phyloP scores from a whole-genome alignment of 2,888 invertebrate genomes.

The Alviniconcha strummeri region DNA sequence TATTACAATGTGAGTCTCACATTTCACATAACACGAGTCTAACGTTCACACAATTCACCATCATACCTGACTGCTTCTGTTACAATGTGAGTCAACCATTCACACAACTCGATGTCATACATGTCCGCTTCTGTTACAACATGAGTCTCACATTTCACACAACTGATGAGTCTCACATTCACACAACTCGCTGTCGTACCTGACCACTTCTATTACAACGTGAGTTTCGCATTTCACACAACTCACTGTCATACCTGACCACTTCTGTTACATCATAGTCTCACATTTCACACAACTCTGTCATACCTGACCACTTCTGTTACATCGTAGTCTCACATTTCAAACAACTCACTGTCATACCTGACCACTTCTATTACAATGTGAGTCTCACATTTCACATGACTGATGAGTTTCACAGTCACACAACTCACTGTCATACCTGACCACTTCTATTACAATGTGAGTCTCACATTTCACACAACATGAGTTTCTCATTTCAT shows the following conservation, averaged over 20 bases:
- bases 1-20: slow-evolving; percentile 67
- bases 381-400: slow-evolving; percentile 67
- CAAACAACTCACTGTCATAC: slow-evolving; percentile 67
- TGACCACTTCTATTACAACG: slow-evolving; percentile 71
- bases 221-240: slow-evolving; percentile 49
- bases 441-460: slow-evolving; percentile 70
- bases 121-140: slow-evolving; percentile 70
- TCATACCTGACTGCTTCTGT: slow-evolving; percentile 69
- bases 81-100: slow-evolving; percentile 62
- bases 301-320: slow-evolving; percentile 70
- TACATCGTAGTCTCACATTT: slow-evolving; percentile 60
- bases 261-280: slow-evolving; percentile 70
- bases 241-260: slow-evolving; percentile 61
- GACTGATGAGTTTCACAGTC: slow-evolving; percentile 65
- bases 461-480: slow-evolving; percentile 61
- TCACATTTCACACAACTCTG: slow-evolving; percentile 59
- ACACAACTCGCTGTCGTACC: slow-evolving; percentile 63
- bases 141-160: slow-evolving; percentile 56
- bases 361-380: slow-evolving; percentile 70
- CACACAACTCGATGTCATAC: slow-evolving; percentile 50
- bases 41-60: slow-evolving; percentile 41
- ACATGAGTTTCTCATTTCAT: slow-evolving; percentile 66
- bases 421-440: slow-evolving; percentile 64
- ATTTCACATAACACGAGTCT: slow-evolving; percentile 52
- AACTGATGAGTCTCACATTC: slow-evolving; percentile 40